These are phyloP conservation scores for Argyresthia goedartella DNA, from an alignment of 2,888 invertebrate species.

Conservation along the genomic window DNA sequence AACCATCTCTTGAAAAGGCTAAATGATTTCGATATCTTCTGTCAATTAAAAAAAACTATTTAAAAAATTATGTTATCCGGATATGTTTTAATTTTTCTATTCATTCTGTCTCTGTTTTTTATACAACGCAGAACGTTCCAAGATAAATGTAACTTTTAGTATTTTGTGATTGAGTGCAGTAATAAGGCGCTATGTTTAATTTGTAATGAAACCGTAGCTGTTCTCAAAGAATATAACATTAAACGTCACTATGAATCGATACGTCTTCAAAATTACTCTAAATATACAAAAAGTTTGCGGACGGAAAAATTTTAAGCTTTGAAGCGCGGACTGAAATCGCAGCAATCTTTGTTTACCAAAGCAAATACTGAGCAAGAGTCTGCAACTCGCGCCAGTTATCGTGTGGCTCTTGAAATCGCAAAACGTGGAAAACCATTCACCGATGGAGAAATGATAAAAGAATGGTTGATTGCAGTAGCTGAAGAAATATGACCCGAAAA, in stretches of 20 bases:
- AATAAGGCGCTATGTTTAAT: neutral
- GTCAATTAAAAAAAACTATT: no score
- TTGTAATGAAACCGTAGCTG: slow-evolving; percentile 1
- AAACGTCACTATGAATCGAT: neutral
- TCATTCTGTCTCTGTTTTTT: no score
- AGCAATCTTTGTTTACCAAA: no score
- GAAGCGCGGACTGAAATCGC: no score
- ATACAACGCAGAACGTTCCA: slow-evolving; percentile 3
- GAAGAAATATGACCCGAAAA: neutral
- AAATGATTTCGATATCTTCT: no score
- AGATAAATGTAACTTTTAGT: slow-evolving; percentile 1
- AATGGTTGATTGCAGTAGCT: slow-evolving; percentile 9
- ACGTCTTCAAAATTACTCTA: neutral
- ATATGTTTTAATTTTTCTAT: no score
- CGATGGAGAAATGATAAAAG: no score
- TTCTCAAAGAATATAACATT: slow-evolving; percentile 6
- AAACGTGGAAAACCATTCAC: slow-evolving; percentile 19
- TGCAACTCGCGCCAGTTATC: slow-evolving; percentile 14
- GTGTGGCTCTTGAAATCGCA: slow-evolving; percentile 14
- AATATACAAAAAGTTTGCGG: no score
- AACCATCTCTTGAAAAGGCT: no score
- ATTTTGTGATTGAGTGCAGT: slow-evolving; percentile 3
- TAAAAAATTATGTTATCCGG: no score
- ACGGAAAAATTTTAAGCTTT: no score
- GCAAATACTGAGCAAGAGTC: neutral